Conservation (phyloP, 2,113 vertebrate genomes). For the Trichomycterus rosablanca region DNA sequence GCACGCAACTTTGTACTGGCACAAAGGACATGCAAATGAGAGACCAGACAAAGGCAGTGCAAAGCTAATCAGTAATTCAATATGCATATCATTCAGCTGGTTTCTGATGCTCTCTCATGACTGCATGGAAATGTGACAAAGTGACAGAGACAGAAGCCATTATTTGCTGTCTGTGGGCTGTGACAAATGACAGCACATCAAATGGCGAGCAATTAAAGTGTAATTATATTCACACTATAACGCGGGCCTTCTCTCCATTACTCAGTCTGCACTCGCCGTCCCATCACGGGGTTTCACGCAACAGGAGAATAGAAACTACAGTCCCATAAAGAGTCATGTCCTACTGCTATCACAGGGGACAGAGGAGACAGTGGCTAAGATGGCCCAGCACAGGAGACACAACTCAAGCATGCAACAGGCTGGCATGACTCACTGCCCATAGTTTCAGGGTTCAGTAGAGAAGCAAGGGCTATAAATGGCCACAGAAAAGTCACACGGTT, state of each 20-base stretch:
- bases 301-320: conserved; percentile 32
- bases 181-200: conserved; percentile 75
- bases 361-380: conserved; percentile 7
- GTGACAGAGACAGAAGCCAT: conserved; percentile 63
- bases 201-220: conserved; percentile 70
- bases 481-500: conserved; percentile 18
- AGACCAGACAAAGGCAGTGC: conserved; percentile 30
- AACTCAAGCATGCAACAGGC: neutral
- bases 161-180: conserved; percentile 73
- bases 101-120: conserved; percentile 65
- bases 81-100: conserved; percentile 67
- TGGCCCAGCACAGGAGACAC: conserved; percentile 6
- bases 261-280: conserved; percentile 36
- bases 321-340: conserved; percentile 1
- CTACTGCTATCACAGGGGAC: neutral
- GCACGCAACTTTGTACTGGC: conserved; percentile 37
- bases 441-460: conserved; percentile 16
- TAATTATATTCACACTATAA: conserved; percentile 63
- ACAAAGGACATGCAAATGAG: conserved; percentile 44
- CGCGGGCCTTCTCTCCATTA: conserved; percentile 37
- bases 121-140: conserved; percentile 63
- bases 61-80: conserved; percentile 67
- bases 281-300: conserved; percentile 30
- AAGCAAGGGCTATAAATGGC: conserved; percentile 17
- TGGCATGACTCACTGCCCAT: conserved; percentile 18